These are phyloP conservation scores for Lepidochrysops patricia DNA, from an alignment of 2,888 invertebrate species.

Conservation along the genomic window DNA sequence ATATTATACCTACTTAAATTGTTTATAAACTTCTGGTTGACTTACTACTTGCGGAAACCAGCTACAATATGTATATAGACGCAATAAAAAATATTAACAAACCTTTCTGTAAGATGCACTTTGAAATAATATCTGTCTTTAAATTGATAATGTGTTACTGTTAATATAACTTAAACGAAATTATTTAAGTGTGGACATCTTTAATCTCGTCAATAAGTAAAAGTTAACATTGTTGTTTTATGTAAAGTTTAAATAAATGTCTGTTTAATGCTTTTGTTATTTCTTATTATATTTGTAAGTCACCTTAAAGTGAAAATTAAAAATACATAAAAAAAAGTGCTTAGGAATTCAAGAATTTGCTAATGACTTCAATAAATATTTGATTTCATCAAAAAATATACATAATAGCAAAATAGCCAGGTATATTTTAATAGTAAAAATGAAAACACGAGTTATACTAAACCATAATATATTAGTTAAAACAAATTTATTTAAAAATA, in stretches of 20 bases:
- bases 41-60: neutral
- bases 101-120: neutral
- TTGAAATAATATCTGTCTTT: neutral
- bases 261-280: slow-evolving; percentile 53
- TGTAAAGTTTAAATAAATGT: slow-evolving; percentile 71
- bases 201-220: neutral
- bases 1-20: neutral
- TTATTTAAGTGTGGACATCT: neutral
- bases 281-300: slow-evolving; percentile 18
- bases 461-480: slow-evolving; percentile 17
- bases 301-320: no score
- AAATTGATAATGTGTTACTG: neutral
- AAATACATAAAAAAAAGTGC: no score
- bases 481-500: slow-evolving; percentile 18
- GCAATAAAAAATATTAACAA: neutral
- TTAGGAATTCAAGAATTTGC: no score
- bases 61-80: neutral
- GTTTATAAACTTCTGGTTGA: neutral
- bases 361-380: no score
- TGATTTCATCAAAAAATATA: no score
- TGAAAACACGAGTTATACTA: no score
- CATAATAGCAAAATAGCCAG: slow-evolving; percentile 14
- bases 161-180: neutral
- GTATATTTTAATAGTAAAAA: no score
- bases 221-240: slow-evolving; percentile 50